Conservation (phyloP, 2,888 invertebrate genomes). For the Tachina lurida region DNA sequence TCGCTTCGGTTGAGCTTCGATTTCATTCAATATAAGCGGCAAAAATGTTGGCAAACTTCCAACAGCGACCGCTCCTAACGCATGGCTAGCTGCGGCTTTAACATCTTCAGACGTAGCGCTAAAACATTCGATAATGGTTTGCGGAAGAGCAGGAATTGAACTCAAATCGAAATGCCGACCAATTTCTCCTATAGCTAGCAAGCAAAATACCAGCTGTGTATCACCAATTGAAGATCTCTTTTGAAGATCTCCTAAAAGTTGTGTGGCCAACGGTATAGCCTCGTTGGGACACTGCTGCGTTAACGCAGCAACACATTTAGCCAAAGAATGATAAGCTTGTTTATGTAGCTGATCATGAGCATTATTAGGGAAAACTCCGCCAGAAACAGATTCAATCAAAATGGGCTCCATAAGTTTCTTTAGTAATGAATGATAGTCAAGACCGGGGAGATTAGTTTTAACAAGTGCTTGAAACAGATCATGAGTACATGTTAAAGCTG, state of each 20-base stretch:
- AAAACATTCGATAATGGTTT: conserved; percentile 93
- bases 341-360: conserved; percentile 85
- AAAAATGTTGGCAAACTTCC: conserved; percentile 97
- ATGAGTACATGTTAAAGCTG: conserved; percentile 94
- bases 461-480: conserved; percentile 97
- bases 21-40: conserved; percentile 96
- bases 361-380: conserved; percentile 69
- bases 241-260: conserved; percentile 89
- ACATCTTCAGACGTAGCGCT: conserved; percentile 97
- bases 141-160: conserved; percentile 88
- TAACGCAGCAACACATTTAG: conserved; percentile 97
- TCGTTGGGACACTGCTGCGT: conserved; percentile 91
- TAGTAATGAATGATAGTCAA: conserved; percentile 92
- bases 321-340: conserved; percentile 96
- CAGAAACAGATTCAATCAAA: conserved; percentile 77
- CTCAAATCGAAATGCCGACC: conserved; percentile 95
- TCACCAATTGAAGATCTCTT: conserved; percentile 85
- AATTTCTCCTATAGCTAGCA: conserved; percentile 98
- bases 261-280: conserved; percentile 87
- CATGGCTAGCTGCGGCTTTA: conserved; percentile 98
- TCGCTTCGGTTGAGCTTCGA: conserved; percentile 95
- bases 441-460: conserved; percentile 89
- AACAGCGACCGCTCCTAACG: conserved; percentile 97
- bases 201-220: conserved; percentile 94
- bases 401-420: conserved; percentile 90